phyloP scores from a whole-genome alignment of 1,140 invertebrate genomes.

The Grapholita molesta region DNA sequence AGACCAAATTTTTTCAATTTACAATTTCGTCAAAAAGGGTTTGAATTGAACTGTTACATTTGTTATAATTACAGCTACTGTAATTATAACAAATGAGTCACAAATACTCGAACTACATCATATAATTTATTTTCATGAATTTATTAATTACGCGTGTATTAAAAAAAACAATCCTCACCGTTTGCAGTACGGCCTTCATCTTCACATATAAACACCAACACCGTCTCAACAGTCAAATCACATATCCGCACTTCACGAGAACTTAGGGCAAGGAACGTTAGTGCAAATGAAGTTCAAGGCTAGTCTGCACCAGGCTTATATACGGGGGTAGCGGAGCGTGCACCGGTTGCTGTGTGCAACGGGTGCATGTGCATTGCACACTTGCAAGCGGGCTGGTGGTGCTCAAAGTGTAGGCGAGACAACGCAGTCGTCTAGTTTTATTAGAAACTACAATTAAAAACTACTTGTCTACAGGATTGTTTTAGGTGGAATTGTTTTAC shows the following conservation, averaged over 20 bases:
- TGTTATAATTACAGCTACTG: no score
- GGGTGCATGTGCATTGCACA: slow-evolving; percentile 49
- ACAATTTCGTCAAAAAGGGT: no score
- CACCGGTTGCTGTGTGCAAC: slow-evolving; percentile 35
- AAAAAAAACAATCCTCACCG: slow-evolving; percentile 36
- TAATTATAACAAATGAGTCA: no score
- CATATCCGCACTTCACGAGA: not conserved
- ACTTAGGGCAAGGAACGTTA: slow-evolving; percentile 21
- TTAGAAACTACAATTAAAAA: no score
- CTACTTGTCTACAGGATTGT: no score
- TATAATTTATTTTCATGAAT: no score
- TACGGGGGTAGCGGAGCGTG: slow-evolving; percentile 70
- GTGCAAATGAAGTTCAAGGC: slow-evolving; percentile 73
- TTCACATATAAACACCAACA: slow-evolving; percentile 25
- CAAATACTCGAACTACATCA: no score
- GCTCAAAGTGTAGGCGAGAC: slow-evolving; percentile 9
- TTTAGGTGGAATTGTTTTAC: no score
- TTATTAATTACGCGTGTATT: not conserved
- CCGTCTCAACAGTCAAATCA: not conserved
- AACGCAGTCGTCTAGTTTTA: no score
- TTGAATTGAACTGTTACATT: no score
- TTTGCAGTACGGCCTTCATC: slow-evolving; percentile 50
- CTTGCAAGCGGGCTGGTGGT: slow-evolving; percentile 19
- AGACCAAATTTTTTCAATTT: no score
- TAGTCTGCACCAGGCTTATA: slow-evolving; percentile 59